Percentiles rank a stretch among this genome's conserved stretches.
phyloP scores from a whole-genome alignment of 2,888 invertebrate genomes.

The Pollenia griseotomentosa region DNA sequence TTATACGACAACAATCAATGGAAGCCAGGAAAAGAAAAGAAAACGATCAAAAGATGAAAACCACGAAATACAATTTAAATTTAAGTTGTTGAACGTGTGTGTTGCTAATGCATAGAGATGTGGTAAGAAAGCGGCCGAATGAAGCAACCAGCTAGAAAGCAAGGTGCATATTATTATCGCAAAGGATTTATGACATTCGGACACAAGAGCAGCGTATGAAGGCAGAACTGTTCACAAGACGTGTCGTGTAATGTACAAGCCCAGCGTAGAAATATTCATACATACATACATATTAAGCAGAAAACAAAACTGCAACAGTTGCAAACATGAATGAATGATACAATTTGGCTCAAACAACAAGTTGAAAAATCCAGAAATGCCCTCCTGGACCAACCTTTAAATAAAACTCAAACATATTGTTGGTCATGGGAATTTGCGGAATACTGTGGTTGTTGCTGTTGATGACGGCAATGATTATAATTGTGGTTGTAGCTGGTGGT shows the following conservation, averaged over 20 bases:
- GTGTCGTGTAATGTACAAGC: constrained; percentile 38
- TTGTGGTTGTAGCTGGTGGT: constrained; percentile 31
- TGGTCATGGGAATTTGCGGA: constrained; percentile 71
- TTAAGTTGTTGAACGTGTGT: constrained; percentile 75
- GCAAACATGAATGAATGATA: constrained; percentile 69
- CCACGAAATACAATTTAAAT: constrained; percentile 74
- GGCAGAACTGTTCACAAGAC: constrained; percentile 53
- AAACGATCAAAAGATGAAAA: constrained; percentile 56
- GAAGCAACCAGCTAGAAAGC: constrained; percentile 68
- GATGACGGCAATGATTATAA: constrained; percentile 40
- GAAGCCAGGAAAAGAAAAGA: constrained; percentile 12
- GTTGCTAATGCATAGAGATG: constrained; percentile 57
- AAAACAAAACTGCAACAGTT: constrained; percentile 32
- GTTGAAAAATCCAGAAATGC: constrained; percentile 31
- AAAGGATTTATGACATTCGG: constrained; percentile 82
- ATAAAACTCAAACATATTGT: constrained; percentile 48
- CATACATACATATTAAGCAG: background rate
- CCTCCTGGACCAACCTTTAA: constrained; percentile 66
- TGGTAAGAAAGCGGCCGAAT: constrained; percentile 43
- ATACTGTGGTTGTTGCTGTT: constrained; percentile 34
- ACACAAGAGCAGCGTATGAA: constrained; percentile 47
- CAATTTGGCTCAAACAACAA: constrained; percentile 65
- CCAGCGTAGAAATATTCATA: background rate
- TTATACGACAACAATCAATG: constrained; percentile 55
- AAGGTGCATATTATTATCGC: constrained; percentile 83